Conservation (phyloP, 2,113 vertebrate genomes). For the Tiliqua scincoides region DNA sequence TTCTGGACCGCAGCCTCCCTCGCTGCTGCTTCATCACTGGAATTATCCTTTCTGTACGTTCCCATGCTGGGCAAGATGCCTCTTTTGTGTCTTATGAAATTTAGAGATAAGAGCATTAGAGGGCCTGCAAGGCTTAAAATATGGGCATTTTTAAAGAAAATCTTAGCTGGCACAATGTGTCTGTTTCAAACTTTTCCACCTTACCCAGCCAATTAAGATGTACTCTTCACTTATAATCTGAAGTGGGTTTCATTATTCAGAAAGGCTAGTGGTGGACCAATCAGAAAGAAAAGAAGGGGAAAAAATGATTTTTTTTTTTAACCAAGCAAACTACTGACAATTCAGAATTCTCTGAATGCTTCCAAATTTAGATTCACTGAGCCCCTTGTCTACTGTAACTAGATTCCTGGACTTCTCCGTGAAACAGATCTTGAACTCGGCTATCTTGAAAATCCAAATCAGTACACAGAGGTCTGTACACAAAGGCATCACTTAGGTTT, state of each 20-base stretch:
- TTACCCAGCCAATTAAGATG: neutral
- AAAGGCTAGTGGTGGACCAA: neutral
- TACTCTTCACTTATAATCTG: neutral
- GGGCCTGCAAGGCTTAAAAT: neutral
- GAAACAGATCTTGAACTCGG: neutral
- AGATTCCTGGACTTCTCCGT: neutral
- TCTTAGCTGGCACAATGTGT: neutral
- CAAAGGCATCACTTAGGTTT: no score
- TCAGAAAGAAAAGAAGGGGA: neutral
- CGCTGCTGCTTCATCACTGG: neutral
- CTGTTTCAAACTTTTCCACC: neutral
- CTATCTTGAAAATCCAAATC: neutral
- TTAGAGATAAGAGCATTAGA: conserved; percentile 13
- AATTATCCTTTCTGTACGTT: neutral
- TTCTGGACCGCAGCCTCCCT: neutral
- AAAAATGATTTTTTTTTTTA: neutral
- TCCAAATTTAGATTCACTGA: neutral
- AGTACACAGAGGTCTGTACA: no score
- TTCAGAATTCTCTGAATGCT: neutral
- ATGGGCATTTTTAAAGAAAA: conserved; percentile 10
- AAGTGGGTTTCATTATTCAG: neutral
- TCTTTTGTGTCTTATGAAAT: conserved; percentile 23
- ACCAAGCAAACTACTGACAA: neutral
- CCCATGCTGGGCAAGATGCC: neutral
- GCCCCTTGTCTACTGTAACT: neutral